Evolutionary conservation across 2,888 invertebrate species (phyloP).

Genomic region (Choreutis nemorana): DNA sequence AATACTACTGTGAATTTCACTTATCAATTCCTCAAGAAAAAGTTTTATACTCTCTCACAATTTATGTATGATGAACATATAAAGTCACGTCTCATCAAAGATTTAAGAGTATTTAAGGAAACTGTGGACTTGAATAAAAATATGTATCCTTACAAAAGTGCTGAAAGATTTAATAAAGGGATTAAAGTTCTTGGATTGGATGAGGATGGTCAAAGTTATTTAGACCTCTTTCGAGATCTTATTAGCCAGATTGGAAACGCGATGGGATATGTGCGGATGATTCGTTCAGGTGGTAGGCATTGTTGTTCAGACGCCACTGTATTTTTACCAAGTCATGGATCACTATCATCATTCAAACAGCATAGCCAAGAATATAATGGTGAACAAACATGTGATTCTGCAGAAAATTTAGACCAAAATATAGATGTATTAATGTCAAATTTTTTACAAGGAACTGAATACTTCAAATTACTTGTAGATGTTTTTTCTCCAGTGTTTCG

Average conservation of each 20-base stretch:
- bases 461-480: slow-evolving; percentile 88
- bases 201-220: slow-evolving; percentile 83
- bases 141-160: slow-evolving; percentile 86
- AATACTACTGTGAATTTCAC: slow-evolving; percentile 93
- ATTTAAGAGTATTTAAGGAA: slow-evolving; percentile 84
- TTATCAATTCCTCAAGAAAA: slow-evolving; percentile 92
- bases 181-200: slow-evolving; percentile 87
- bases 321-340: slow-evolving; percentile 83
- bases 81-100: slow-evolving; percentile 91
- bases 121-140: slow-evolving; percentile 70
- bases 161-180: slow-evolving; percentile 92
- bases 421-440: slow-evolving; percentile 81
- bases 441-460: slow-evolving; percentile 89
- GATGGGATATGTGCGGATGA: slow-evolving; percentile 93
- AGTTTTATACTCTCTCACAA: slow-evolving; percentile 94
- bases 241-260: slow-evolving; percentile 97
- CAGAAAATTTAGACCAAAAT: slow-evolving; percentile 78
- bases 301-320: slow-evolving; percentile 91
- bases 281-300: slow-evolving; percentile 92
- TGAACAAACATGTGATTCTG: slow-evolving; percentile 68
- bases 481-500: slow-evolving; percentile 91
- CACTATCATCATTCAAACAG: slow-evolving; percentile 68
- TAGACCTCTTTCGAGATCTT: slow-evolving; percentile 91
- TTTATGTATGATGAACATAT: slow-evolving; percentile 98
- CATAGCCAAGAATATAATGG: slow-evolving; percentile 69